Base-by-base conservation (phyloP, 2,888 invertebrate species). In the Helleia helle region DNA sequence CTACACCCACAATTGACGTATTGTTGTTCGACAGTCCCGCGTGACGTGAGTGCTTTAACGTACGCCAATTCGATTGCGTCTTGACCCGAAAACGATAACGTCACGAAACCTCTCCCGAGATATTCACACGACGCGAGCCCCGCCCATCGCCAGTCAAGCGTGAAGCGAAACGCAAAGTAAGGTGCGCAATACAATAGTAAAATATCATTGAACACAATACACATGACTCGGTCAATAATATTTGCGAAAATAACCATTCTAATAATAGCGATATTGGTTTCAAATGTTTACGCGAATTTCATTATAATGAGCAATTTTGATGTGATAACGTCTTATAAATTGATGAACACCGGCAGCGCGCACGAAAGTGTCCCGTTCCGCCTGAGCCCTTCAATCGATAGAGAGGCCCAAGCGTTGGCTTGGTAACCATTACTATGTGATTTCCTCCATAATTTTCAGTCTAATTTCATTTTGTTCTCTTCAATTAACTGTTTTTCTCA, bases 111-210 rank as follows among this genome's bases (percentile, higher is more conserved):
- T 30, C 51, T 58, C 51, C 44, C 48, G 55, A 61, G 48, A 48
- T 68, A 68, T 68, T 69, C 63, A 44, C 39, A 62, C 80, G 80
- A 79, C 76, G 75, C 62, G 56, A 50, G 64, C 74, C 75, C 71
- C 80, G 74, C 80, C 81, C 62, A 58, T 46, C 45, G 48, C 38
- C 31, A 44, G 12, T 18, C 8, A n/a, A n/a, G n/a, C n/a, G 12
- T 18, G 8, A n/a, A n/a, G n/a, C n/a, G n/a, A n/a, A n/a, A n/a
- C n/a, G 18, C 12, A 12, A 22, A 34, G 18, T 13, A 34, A 59
- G 68, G 59, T 62, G 58, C 42, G 54, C 65, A 69, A 68, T 67
- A 43, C 46, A 40, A 56, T 61, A 57, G 62, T 54, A 58, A 49
- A 47, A 50, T 48, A 50, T 55, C n/a, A n/a, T n/a, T n/a, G n/a